These are phyloP conservation scores for Phenganax marumi DNA, from an alignment of 92 coral and sea anemone species.

Conservation along the genomic window DNA sequence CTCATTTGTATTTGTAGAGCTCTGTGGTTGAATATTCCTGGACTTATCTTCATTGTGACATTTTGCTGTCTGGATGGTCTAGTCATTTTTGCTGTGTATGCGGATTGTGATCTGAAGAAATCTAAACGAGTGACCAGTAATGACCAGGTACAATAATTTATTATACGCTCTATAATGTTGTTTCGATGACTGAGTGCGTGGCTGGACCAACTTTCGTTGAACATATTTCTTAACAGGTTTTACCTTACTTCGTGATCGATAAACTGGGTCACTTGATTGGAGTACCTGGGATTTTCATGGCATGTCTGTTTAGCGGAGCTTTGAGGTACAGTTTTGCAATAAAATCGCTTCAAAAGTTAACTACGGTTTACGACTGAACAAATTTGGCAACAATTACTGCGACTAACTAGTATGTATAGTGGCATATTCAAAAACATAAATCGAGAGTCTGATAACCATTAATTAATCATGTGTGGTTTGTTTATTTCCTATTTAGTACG, in stretches of 20 bases:
- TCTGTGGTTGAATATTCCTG: conserved; percentile 75
- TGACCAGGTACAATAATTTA: conserved; percentile 68
- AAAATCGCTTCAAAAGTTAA: background rate
- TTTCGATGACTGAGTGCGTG: too few relatives aligned
- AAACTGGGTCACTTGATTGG: conserved; percentile 84
- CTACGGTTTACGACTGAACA: too few relatives aligned
- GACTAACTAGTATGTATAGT: too few relatives aligned
- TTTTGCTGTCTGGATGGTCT: conserved; percentile 89
- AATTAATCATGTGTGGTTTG: too few relatives aligned
- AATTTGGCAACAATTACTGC: too few relatives aligned
- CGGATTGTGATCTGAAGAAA: conserved; percentile 68
- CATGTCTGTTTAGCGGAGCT: conserved; percentile 90
- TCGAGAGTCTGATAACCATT: too few relatives aligned
- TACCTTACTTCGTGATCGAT: conserved; percentile 89
- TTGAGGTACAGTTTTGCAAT: conserved; percentile 59
- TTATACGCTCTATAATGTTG: background rate
- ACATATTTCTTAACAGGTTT: conserved; percentile 47
- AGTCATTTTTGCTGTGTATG: conserved; percentile 85
- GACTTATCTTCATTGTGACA: conserved; percentile 77
- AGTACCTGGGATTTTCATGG: conserved; percentile 92
- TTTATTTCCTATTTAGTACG: conserved; percentile 55
- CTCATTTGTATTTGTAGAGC: conserved; percentile 49
- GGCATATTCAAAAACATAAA: too few relatives aligned
- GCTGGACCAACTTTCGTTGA: background rate
- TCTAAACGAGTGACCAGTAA: conserved; percentile 70